Percentiles rank a stretch among this genome's conserved stretches.
Evolutionary conservation across 2,113 vertebrate species (phyloP).

Genomic region (Acinonyx jubatus): DNA sequence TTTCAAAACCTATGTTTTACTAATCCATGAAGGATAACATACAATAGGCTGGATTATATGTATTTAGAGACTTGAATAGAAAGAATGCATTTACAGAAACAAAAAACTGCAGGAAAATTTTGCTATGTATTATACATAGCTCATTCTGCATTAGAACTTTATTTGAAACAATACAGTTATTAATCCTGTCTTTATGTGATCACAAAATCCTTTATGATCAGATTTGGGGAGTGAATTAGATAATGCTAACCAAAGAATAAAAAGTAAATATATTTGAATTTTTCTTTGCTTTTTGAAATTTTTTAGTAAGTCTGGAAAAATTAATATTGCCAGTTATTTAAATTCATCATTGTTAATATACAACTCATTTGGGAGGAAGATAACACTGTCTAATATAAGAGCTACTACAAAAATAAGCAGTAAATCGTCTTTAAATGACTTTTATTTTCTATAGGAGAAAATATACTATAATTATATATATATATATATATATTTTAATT

Average conservation of each 20-base stretch:
- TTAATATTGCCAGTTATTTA: conserved; percentile 48
- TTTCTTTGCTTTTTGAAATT: conserved; percentile 68
- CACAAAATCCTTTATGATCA: conserved; percentile 69
- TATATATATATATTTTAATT: conserved; percentile 1
- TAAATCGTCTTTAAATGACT: background rate
- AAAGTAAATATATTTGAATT: conserved; percentile 65
- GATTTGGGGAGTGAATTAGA: background rate
- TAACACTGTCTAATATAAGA: background rate
- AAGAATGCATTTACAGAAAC: background rate
- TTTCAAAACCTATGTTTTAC: background rate
- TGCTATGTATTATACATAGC: background rate
- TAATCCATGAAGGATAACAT: background rate
- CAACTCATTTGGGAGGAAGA: background rate
- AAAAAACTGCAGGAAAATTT: background rate
- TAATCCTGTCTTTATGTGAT: conserved; percentile 63
- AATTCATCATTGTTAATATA: conserved; percentile 37
- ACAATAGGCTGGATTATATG: background rate
- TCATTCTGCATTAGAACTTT: background rate
- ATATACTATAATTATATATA: background rate
- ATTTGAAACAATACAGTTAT: conserved; percentile 40
- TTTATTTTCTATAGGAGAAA: background rate
- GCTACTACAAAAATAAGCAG: background rate
- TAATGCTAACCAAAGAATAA: conserved; percentile 48
- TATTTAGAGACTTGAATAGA: background rate
- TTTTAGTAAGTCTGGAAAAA: conserved; percentile 49